Evolutionary conservation across 2,113 vertebrate genomes (phyloP).

Genomic region (Odocoileus virginianus): DNA sequence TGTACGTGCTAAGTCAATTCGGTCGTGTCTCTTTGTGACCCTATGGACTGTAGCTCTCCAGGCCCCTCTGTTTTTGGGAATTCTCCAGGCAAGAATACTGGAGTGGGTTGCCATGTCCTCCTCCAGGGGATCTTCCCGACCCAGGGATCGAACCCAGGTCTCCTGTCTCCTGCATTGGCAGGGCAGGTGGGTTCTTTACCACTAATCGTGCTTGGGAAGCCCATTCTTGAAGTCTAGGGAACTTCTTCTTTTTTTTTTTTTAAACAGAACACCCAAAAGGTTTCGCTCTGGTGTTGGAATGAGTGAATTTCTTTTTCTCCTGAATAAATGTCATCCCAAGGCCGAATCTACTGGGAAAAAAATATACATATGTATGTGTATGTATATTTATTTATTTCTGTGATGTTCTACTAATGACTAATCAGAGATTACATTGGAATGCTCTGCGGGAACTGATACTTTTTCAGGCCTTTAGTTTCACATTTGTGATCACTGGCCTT

Average conservation of each 20-base stretch:
- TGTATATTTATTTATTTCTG: slow-evolving; percentile 21
- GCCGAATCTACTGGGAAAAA: not conserved
- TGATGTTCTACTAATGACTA: not conserved
- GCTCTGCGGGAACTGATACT: not conserved
- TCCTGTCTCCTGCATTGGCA: not conserved
- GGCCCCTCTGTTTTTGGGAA: not conserved
- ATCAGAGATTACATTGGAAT: slow-evolving; percentile 8
- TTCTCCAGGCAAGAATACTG: not conserved
- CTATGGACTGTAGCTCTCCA: not conserved
- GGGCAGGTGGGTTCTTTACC: not conserved
- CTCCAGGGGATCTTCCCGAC: not conserved
- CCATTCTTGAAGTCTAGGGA: not conserved
- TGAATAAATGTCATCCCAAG: not conserved
- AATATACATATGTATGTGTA: not conserved
- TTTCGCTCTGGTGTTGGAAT: not conserved
- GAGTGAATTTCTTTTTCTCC: not conserved
- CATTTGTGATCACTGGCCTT: slow-evolving; percentile 13
- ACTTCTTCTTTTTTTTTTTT: not conserved
- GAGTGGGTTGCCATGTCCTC: not conserved
- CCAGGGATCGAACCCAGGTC: not conserved
- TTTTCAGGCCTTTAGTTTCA: not conserved
- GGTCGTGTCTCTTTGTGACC: not conserved
- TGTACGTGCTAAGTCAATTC: not conserved
- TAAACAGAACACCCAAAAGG: not conserved
- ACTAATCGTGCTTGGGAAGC: not conserved